Evolutionary conservation across 2,797 vertebrate genomes (phyloP), one percentile per base, ranked within the genome.

Genomic region (Cynopterus sphinx): DNA sequence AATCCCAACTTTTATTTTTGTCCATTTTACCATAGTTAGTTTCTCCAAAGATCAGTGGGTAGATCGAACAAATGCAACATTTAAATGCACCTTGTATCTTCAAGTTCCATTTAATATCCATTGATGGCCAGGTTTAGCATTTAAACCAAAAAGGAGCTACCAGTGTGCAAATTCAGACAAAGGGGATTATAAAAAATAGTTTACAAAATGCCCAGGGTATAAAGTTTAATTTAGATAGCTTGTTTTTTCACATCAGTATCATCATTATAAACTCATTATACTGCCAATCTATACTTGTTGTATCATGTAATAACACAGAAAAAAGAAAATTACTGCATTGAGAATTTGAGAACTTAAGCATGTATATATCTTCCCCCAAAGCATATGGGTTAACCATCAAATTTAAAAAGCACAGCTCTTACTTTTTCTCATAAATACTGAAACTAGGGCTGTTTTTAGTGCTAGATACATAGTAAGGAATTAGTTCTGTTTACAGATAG

Each of bases 401-500:
- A 87, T 79, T 53, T 49, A 87, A 89, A 17, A 71, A 41, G 9
- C 4, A n/a, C 19, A 39, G 9, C 36, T 49, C 19, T 82, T 24
- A 65, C 28, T 4, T 79, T 31, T 51, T 75, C 39, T 79, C 26
- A 33, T 73, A n/a, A 82, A 84, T 51, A 53, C 19, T 55, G 61
- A 96, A 46, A n/a, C n/a, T 31, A 49, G 9, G 41, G 46, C n/a
- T 63, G 0, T 65, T 96, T 94, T 51, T 87, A 77, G 36, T 31
- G 16, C 46, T 17, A 53, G 33, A 90, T 41, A 89, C 24, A 41
- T 4, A 24, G 36, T 13, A 94, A 92, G 67, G 61, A 95, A 92
- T 82, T 79, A 88, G 85, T 93, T 95, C 55, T 94, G 79, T 70
- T 77, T 95, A 85, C 82, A 87, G 59, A 46, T n/a, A 75, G 81